These are phyloP conservation scores for Podilymbus podiceps DNA, from an alignment of 2,113 vertebrate species.

Conservation along the genomic window DNA sequence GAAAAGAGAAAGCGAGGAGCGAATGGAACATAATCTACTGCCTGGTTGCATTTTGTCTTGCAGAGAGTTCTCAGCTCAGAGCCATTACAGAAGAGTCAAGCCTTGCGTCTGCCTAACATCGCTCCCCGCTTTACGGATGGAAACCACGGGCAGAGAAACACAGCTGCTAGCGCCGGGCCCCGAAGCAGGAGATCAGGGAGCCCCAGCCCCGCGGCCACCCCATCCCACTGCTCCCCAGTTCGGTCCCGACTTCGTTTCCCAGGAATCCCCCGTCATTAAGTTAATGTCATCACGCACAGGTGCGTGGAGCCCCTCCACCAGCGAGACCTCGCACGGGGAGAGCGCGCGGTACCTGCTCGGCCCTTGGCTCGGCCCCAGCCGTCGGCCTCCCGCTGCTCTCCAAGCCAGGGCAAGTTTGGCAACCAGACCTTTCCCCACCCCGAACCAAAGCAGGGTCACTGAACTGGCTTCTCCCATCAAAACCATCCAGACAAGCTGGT, in stretches of 20 bases:
- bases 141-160: fast-evolving
- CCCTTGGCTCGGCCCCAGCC: background rate
- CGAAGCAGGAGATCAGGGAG: fast-evolving
- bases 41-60: background rate
- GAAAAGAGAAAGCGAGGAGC: background rate
- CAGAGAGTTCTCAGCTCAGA: background rate
- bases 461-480: background rate
- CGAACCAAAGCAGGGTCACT: background rate
- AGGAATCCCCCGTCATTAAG: fast-evolving
- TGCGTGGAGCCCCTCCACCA: background rate
- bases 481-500: background rate
- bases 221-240: background rate
- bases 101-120: background rate
- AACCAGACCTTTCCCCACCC: background rate
- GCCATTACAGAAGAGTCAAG: background rate
- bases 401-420: fast-evolving
- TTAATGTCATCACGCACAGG: fast-evolving
- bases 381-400: background rate
- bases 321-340: background rate
- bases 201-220: background rate
- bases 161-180: fast-evolving
- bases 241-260: background rate
- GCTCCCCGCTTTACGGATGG: background rate
- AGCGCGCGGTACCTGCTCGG: fast-evolving
- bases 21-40: background rate